A percentile compares a stretch with the other conserved stretches of the same genome.
Conservation (phyloP, 2,113 vertebrate genomes). For the Scartelaos histophorus region DNA sequence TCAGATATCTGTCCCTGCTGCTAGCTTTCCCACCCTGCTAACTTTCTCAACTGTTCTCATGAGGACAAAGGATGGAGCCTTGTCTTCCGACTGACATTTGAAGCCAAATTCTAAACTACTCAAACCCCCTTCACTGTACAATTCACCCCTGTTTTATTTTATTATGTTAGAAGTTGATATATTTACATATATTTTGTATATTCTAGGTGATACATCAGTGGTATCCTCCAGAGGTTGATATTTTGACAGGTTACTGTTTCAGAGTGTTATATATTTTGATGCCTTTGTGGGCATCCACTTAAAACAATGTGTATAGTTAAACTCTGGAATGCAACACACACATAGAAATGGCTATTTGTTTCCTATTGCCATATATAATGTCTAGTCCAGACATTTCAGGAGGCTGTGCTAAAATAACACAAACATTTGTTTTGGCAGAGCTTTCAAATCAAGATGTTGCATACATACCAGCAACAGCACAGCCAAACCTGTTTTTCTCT, state of each 20-base stretch:
- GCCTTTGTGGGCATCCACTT: conserved; percentile 4
- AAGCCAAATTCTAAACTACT: conserved; percentile 35
- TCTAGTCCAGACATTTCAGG: conserved; percentile 4
- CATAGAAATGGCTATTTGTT: conserved; percentile 17
- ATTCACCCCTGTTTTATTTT: conserved; percentile 25
- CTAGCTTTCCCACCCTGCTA: conserved; percentile 34
- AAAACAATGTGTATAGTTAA: conserved; percentile 8
- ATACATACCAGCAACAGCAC: conserved; percentile 25
- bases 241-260: conserved; percentile 12
- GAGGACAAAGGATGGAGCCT: conserved; percentile 36
- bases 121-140: conserved; percentile 3
- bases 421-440: conserved; percentile 21
- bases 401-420: conserved; percentile 30
- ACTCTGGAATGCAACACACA: conserved; percentile 23
- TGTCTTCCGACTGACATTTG: conserved; percentile 45
- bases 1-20: conserved; percentile 46
- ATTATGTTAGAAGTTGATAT: conserved; percentile 24
- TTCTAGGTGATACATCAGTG: conserved; percentile 38
- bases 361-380: conserved; percentile 12
- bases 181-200: conserved; percentile 15
- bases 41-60: conserved; percentile 17
- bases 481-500: conserved; percentile 27
- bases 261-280: conserved; percentile 23
- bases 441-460: conserved; percentile 17
- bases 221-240: conserved; percentile 8